Percentiles rank a stretch among this genome's conserved stretches.
These are phyloP conservation scores for Pangasius macronema DNA, from an alignment of 2,797 vertebrate genomes.

Conservation along the genomic window DNA sequence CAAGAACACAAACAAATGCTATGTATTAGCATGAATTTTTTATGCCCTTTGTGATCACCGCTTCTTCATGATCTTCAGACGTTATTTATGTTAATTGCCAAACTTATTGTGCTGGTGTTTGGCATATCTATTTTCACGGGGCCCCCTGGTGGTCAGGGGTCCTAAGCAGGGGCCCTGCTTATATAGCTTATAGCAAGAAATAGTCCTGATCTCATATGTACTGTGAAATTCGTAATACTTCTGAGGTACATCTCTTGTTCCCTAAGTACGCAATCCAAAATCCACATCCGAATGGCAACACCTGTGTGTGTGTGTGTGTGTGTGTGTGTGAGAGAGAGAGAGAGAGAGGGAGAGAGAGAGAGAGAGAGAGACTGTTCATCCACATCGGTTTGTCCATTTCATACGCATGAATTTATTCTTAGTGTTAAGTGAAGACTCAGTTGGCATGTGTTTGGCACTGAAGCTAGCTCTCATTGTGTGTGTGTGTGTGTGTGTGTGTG, in stretches of 20 bases:
- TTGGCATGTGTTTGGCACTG: neutral
- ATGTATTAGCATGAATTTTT: too few relatives aligned
- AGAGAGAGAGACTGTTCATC: neutral
- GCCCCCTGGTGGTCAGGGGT: neutral
- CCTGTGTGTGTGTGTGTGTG: constrained; percentile 3
- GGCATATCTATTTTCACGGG: neutral
- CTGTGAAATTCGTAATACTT: too few relatives aligned
- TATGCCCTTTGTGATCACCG: neutral
- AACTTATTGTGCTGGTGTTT: neutral
- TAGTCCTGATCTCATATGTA: neutral
- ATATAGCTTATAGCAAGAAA: neutral
- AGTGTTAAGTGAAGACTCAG: constrained; percentile 45
- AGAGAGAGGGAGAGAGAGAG: neutral
- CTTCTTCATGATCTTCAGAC: neutral
- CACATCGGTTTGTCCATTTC: constrained; percentile 30
- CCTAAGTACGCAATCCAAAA: too few relatives aligned
- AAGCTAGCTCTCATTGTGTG: constrained; percentile 16
- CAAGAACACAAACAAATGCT: neutral
- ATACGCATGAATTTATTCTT: constrained; percentile 35
- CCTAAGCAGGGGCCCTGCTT: neutral
- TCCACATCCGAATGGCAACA: too few relatives aligned
- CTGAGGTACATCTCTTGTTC: too few relatives aligned
- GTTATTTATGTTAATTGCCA: neutral
- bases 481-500: constrained; percentile 24
- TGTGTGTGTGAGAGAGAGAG: constrained; percentile 12